Evolutionary conservation across 2,113 vertebrate genomes (phyloP).

Genomic region (Psettodes erumei): DNA sequence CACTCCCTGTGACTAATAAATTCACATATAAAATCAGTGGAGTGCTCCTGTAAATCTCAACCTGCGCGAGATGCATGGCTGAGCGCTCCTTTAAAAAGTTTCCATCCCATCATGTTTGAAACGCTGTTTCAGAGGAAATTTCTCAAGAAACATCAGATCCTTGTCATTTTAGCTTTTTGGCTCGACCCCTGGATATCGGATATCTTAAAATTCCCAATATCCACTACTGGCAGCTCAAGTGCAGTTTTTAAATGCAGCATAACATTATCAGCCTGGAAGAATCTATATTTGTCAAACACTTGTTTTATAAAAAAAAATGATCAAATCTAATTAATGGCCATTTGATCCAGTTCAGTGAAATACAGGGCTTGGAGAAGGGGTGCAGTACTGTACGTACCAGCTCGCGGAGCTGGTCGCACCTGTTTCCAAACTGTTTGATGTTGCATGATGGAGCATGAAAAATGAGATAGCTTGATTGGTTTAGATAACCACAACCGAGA

Average conservation of each 20-base stretch:
- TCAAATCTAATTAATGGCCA: neutral
- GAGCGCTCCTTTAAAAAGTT: neutral
- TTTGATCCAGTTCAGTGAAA: neutral
- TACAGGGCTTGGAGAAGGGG: neutral
- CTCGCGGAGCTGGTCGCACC: conserved; percentile 5
- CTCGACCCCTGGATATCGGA: neutral
- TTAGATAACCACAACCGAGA: conserved; percentile 18
- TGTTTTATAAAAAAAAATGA: too few relatives aligned
- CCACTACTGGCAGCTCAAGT: too few relatives aligned
- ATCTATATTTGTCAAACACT: too few relatives aligned
- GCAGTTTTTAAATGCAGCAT: too few relatives aligned
- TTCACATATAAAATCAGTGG: neutral
- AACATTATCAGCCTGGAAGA: too few relatives aligned
- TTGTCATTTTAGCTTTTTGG: neutral
- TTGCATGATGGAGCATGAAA: conserved; percentile 28
- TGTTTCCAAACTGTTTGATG: conserved; percentile 18
- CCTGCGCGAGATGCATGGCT: too few relatives aligned
- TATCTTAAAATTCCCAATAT: neutral
- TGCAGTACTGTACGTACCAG: neutral
- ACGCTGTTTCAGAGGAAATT: too few relatives aligned
- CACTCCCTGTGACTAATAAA: neutral
- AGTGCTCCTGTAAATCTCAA: neutral
- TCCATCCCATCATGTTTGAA: too few relatives aligned
- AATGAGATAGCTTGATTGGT: conserved; percentile 30
- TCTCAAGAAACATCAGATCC: neutral